A percentile compares a stretch with the other conserved stretches of the same genome.
Conservation (phyloP, 2,113 vertebrate species). For the Limnothrissa miodon region DNA sequence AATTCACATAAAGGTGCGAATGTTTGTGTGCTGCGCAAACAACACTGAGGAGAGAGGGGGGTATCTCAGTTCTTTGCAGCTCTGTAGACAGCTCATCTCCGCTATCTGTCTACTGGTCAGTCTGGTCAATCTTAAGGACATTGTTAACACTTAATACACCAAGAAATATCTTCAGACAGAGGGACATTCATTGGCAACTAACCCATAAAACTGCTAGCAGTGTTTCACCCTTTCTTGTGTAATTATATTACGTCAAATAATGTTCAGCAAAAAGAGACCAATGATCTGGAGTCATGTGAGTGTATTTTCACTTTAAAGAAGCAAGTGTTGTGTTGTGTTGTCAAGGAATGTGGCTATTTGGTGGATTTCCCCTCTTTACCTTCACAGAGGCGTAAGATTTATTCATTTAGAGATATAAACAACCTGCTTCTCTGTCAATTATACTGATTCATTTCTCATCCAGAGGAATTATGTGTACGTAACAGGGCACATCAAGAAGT, state of each 20-base stretch:
- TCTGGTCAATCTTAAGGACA: not conserved
- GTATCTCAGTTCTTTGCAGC: not conserved
- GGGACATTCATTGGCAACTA: not conserved
- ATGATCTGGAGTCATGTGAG: not conserved
- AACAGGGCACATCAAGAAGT: no score
- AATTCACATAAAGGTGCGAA: not conserved
- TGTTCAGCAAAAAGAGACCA: not conserved
- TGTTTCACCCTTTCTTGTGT: not conserved
- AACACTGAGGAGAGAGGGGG: no score
- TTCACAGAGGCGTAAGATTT: not conserved
- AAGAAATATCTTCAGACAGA: not conserved
- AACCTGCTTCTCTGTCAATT: not conserved
- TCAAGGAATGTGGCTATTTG: not conserved
- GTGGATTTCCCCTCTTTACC: not conserved
- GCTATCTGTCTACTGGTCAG: not conserved
- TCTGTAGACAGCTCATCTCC: not conserved
- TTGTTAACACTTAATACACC: not conserved
- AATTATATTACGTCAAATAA: not conserved
- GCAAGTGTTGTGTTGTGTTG: not conserved
- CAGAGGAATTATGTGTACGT: no score
- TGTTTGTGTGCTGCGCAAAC: not conserved
- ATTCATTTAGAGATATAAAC: not conserved
- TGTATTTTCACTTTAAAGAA: not conserved
- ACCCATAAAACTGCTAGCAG: not conserved
- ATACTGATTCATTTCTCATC: not conserved